Evolutionary conservation across 53 echinoderm and acorn worm species (phyloP).

Genomic region (Arbacia lixula): DNA sequence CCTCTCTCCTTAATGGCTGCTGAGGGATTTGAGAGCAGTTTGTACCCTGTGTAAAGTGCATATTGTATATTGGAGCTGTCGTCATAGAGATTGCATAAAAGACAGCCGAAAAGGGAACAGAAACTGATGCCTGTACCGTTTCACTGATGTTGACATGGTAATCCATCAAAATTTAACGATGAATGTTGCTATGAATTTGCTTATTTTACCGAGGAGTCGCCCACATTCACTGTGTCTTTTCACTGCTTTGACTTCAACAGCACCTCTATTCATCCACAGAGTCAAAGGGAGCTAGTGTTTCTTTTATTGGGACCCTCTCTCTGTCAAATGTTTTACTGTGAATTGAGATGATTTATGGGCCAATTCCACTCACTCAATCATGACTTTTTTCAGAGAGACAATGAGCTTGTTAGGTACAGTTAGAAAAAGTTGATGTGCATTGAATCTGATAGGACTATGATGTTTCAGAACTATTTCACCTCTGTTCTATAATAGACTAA

Average conservation of each 20-base stretch:
- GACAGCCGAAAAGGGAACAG: constrained; percentile 1
- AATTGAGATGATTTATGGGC: constrained; percentile 7
- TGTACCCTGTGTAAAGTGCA: too few species aligned
- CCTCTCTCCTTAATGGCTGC: too few species aligned
- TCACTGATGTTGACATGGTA: constrained; percentile 17
- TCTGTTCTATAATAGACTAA: too few species aligned
- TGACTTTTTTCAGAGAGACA: neutral
- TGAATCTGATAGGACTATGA: constrained; percentile 39
- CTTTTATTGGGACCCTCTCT: constrained; percentile 13
- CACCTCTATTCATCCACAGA: constrained; percentile 11
- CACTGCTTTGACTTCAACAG: constrained; percentile 26
- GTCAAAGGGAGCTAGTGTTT: constrained; percentile 46
- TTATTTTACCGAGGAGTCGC: constrained; percentile 33
- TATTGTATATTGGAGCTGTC: too few species aligned
- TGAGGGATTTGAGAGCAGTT: too few species aligned
- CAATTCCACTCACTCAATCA: constrained; percentile 20
- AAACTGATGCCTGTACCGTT: constrained; percentile 16
- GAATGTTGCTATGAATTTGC: constrained; percentile 43
- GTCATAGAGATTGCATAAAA: constrained; percentile 4
- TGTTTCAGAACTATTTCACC: too few species aligned
- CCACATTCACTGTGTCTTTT: constrained; percentile 28
- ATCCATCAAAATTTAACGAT: constrained; percentile 38
- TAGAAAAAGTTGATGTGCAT: constrained; percentile 6
- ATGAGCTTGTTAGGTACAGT: too few species aligned
- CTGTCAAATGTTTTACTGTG: constrained; percentile 23